phyloP scores from a whole-genome alignment of 2,113 vertebrate species.

The Ammodytes marinus region DNA sequence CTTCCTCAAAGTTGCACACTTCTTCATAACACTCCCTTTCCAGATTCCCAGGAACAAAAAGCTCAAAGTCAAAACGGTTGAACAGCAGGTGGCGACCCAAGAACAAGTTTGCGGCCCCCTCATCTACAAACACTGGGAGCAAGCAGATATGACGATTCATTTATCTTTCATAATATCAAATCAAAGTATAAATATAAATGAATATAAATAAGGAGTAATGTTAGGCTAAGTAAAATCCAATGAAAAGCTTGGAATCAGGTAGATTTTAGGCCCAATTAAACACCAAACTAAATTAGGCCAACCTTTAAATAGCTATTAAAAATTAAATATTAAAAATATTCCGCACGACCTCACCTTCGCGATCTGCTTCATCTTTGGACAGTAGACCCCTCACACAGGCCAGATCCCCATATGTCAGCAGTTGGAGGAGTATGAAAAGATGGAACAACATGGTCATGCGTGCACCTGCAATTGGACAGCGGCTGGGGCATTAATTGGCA shows the following conservation, averaged over 20 bases:
- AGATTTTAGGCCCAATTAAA: no score
- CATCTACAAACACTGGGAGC: conserved; percentile 89
- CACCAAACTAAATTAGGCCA: no score
- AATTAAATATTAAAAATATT: no score
- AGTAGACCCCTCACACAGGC: conserved; percentile 67
- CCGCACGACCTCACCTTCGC: conserved; percentile 82
- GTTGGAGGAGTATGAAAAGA: conserved; percentile 83
- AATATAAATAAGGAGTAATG: no score
- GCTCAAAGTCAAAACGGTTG: conserved; percentile 96
- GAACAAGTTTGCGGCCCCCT: conserved; percentile 89
- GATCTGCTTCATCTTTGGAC: conserved; percentile 46
- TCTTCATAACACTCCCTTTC: conserved; percentile 97
- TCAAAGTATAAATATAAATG: no score
- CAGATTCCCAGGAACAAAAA: conserved; percentile 90
- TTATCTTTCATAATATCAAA: no score
- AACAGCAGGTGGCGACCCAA: conserved; percentile 90
- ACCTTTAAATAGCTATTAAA: no score
- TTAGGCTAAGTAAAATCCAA: no score
- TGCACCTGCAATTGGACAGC: conserved; percentile 68
- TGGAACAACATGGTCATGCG: conserved; percentile 81
- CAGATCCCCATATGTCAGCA: conserved; percentile 80
- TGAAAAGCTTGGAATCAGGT: no score
- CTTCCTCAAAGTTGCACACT: conserved; percentile 94
- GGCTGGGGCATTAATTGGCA: conserved; percentile 29
- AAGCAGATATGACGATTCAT: background rate